Evolutionary conservation across 2,797 vertebrate genomes (phyloP).

Genomic region (Scomberomorus guttatus): DNA sequence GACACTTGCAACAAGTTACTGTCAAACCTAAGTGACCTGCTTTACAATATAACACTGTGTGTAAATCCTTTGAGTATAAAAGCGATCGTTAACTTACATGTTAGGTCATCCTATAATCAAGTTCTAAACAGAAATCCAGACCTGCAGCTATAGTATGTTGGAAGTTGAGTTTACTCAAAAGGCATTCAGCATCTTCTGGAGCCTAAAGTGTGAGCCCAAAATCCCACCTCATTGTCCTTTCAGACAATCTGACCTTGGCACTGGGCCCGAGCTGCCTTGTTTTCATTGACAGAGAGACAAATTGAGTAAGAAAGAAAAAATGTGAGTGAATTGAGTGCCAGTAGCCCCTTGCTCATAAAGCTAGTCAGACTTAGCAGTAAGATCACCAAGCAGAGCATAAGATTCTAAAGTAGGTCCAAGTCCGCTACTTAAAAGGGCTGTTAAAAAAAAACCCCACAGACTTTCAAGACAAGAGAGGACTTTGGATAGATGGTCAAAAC

Average conservation of each 20-base stretch:
- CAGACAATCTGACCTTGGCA: conserved; percentile 56
- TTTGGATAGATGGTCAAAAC: conserved; percentile 37
- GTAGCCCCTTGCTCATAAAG: conserved; percentile 55
- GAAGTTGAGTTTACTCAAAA: conserved; percentile 54
- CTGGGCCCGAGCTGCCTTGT: conserved; percentile 25
- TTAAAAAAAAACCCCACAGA: conserved; percentile 42
- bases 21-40: conserved; percentile 13
- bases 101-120: conserved; percentile 52
- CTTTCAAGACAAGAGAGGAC: conserved; percentile 9
- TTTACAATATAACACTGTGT: conserved; percentile 17
- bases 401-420: conserved; percentile 35
- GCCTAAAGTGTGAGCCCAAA: conserved; percentile 61
- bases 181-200: conserved; percentile 56
- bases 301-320: conserved; percentile 45
- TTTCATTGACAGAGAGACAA: conserved; percentile 58
- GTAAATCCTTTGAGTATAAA: conserved; percentile 43
- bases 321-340: conserved; percentile 33
- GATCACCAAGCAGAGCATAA: conserved; percentile 13
- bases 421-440: conserved; percentile 47
- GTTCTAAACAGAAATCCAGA: conserved; percentile 63
- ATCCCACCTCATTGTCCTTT: conserved; percentile 74
- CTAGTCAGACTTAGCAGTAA: conserved; percentile 36
- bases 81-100: conserved; percentile 37
- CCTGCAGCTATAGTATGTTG: conserved; percentile 25
- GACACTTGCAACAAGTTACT: background rate